Percentiles rank a stretch among this genome's conserved stretches.
These are phyloP conservation scores for Patella depressa DNA, from an alignment of 2,888 invertebrate species.

Conservation along the genomic window DNA sequence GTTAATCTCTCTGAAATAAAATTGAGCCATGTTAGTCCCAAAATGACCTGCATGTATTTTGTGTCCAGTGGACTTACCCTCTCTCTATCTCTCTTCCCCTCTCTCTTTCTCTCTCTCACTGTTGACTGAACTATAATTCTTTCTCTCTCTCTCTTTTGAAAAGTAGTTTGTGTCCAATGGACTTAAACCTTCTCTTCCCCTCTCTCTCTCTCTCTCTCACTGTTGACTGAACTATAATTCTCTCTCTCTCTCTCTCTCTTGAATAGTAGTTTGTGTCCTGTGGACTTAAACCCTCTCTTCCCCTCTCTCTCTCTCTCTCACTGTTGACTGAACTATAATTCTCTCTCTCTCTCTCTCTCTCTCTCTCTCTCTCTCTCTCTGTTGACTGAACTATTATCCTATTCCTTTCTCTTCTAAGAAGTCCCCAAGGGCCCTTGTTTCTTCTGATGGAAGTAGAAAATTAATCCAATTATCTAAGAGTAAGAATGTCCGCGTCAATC, in stretches of 20 bases:
- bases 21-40: too few species aligned
- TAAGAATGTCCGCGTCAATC: too few species aligned
- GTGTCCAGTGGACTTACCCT: too few species aligned
- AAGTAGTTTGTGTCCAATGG: not conserved
- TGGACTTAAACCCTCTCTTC: too few species aligned
- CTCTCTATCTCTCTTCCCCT: not conserved
- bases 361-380: not conserved
- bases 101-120: not conserved
- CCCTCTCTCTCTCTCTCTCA: constrained; percentile 13
- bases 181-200: too few species aligned
- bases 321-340: not conserved
- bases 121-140: not conserved
- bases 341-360: constrained; percentile 10
- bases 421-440: too few species aligned
- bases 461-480: too few species aligned
- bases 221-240: not conserved
- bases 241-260: constrained; percentile 17
- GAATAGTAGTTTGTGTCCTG: too few species aligned
- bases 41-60: too few species aligned
- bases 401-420: too few species aligned
- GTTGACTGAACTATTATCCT: not conserved
- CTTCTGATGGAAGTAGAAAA: too few species aligned
- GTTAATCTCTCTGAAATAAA: too few species aligned
- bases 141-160: not conserved
- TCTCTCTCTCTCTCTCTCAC: constrained; percentile 15